phyloP scores from a whole-genome alignment of 2,797 vertebrate genomes.

The Hirundo rustica region DNA sequence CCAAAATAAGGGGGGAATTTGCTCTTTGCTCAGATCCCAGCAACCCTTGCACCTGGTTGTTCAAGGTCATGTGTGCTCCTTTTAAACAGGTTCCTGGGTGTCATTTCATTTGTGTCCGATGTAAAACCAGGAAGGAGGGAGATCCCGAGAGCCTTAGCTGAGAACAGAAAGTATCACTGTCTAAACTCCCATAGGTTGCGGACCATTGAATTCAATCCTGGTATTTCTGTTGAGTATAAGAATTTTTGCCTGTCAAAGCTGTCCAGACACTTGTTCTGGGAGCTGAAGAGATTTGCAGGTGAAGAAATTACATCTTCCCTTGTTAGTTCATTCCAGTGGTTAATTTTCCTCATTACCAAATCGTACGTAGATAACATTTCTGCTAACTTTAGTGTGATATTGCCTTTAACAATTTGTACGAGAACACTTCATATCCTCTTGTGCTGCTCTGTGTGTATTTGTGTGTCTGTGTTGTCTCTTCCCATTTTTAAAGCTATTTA shows the following conservation, averaged over 20 bases:
- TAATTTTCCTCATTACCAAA: background rate
- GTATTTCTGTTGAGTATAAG: background rate
- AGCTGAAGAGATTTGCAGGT: background rate
- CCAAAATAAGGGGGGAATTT: background rate
- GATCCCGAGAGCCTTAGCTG: background rate
- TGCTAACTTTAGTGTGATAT: background rate
- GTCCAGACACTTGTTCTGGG: background rate
- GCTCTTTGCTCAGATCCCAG: background rate
- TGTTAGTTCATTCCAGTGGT: background rate
- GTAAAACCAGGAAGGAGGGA: background rate
- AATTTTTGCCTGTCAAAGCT: background rate
- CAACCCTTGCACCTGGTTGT: background rate
- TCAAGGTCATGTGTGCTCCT: background rate
- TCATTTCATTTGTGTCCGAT: background rate
- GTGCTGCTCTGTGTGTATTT: background rate
- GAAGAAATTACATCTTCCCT: background rate
- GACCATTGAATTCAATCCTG: background rate
- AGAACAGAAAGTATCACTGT: background rate
- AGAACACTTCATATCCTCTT: background rate
- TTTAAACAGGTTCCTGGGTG: background rate
- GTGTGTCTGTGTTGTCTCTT: background rate
- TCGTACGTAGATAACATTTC: background rate
- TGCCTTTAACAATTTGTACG: slow-evolving; percentile 42
- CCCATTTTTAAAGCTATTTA: background rate
- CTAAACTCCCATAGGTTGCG: background rate